Percentiles rank a stretch among this genome's conserved stretches.
Evolutionary conservation across 2,797 vertebrate genomes (phyloP).

Genomic region (Sebastes aleutianus): DNA sequence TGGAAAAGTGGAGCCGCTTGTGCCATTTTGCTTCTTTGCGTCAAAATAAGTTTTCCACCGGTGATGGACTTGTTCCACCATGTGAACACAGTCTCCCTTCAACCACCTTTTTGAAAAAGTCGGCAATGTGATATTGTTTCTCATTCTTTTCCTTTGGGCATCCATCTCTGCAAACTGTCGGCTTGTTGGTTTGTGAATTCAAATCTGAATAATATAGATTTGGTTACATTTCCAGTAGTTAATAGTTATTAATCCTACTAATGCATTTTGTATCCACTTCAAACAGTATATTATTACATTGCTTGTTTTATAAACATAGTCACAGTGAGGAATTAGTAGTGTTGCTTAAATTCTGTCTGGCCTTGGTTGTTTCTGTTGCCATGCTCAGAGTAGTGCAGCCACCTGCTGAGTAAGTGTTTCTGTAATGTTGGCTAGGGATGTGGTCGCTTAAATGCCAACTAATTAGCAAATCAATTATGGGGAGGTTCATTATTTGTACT

Average conservation of each 20-base stretch:
- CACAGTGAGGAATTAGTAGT: not conserved
- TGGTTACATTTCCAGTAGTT: not conserved
- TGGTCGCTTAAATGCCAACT: conserved; percentile 4
- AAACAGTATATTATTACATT: not conserved
- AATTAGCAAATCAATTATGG: conserved; percentile 21
- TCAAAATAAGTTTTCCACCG: too few species aligned
- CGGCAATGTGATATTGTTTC: too few species aligned
- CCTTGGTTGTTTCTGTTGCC: not conserved
- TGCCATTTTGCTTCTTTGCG: too few species aligned
- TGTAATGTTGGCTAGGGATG: not conserved
- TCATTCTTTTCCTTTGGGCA: too few species aligned
- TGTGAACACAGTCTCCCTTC: too few species aligned
- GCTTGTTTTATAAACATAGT: not conserved
- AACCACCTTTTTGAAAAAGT: too few species aligned
- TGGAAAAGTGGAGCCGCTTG: too few species aligned
- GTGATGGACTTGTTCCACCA: too few species aligned
- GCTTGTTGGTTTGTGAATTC: not conserved
- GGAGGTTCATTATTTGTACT: conserved; percentile 11
- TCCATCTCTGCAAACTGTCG: too few species aligned
- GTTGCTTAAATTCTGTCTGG: not conserved
- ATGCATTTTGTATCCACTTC: not conserved
- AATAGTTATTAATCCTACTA: not conserved
- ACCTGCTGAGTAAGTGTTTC: not conserved
- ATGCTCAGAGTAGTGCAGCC: not conserved
- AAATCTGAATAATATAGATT: not conserved